Evolutionary conservation across 2,113 vertebrate species (phyloP).

Genomic region (Pavo muticus): DNA sequence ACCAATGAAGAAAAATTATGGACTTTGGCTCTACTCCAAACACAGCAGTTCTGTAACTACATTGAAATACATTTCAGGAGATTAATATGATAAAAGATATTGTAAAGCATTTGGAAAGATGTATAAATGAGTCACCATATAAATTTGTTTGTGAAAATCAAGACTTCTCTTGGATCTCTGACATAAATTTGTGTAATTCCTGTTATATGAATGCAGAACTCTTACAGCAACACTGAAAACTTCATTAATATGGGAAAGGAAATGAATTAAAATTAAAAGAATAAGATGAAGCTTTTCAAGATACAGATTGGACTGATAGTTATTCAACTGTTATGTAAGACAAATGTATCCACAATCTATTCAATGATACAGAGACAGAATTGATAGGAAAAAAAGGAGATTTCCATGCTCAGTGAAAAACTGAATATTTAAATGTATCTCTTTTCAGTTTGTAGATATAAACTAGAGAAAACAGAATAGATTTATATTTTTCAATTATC

Average conservation of each 20-base stretch:
- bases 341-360: neutral
- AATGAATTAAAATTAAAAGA: neutral
- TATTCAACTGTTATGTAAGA: neutral
- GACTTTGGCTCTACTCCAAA: constrained; percentile 10
- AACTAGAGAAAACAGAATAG: neutral
- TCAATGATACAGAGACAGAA: neutral
- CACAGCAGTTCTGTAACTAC: neutral
- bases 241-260: neutral
- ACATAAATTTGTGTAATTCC: constrained; percentile 29
- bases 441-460: neutral
- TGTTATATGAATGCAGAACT: neutral
- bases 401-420: neutral
- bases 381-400: neutral
- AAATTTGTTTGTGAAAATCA: constrained; percentile 42
- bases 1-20: neutral
- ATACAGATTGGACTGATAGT: neutral
- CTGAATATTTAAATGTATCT: neutral
- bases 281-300: neutral
- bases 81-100: constrained; percentile 30
- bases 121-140: constrained; percentile 28
- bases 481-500: neutral
- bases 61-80: constrained; percentile 14
- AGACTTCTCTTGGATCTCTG: neutral
- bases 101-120: constrained; percentile 9
- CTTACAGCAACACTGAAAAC: neutral